Conservation (phyloP, 1,140 invertebrate genomes). For the Dermatophagoides farinae region DNA sequence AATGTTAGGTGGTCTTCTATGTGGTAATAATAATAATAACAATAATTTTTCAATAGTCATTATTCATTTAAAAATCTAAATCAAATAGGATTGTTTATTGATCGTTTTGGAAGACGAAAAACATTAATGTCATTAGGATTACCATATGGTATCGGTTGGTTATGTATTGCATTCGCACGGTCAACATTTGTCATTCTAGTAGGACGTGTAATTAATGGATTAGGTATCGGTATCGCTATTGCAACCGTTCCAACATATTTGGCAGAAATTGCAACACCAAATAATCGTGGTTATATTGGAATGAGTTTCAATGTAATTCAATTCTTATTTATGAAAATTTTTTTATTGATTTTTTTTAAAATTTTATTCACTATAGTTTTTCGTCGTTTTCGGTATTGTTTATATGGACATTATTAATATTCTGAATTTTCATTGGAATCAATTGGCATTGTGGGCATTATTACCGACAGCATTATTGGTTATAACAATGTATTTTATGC, state of each 20-base stretch:
- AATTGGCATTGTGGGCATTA: not conserved
- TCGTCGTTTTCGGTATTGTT: not conserved
- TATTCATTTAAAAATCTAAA: conserved; percentile 23
- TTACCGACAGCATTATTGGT: not conserved
- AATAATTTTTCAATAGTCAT: not conserved
- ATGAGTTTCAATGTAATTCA: conserved; percentile 46
- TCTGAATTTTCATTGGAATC: conserved; percentile 1
- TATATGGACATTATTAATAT: conserved; percentile 2
- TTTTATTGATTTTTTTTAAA: not conserved
- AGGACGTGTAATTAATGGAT: conserved; percentile 40
- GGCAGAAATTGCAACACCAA: conserved; percentile 65
- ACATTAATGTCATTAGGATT: conserved; percentile 45
- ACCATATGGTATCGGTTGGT: conserved; percentile 52
- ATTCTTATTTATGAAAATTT: not conserved
- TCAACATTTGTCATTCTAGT: conserved; percentile 34
- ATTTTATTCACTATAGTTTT: conserved; percentile 1
- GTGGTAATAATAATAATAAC: conserved; percentile 13
- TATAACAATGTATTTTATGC: conserved; percentile 7
- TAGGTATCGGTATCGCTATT: conserved; percentile 36
- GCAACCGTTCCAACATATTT: conserved; percentile 52
- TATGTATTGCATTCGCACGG: conserved; percentile 42
- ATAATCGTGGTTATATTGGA: conserved; percentile 53
- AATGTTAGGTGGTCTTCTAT: conserved; percentile 16
- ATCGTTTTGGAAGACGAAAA: conserved; percentile 42
- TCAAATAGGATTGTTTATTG: not conserved